phyloP scores from a whole-genome alignment of 2,888 invertebrate genomes.

The Hydriomena furcata region DNA sequence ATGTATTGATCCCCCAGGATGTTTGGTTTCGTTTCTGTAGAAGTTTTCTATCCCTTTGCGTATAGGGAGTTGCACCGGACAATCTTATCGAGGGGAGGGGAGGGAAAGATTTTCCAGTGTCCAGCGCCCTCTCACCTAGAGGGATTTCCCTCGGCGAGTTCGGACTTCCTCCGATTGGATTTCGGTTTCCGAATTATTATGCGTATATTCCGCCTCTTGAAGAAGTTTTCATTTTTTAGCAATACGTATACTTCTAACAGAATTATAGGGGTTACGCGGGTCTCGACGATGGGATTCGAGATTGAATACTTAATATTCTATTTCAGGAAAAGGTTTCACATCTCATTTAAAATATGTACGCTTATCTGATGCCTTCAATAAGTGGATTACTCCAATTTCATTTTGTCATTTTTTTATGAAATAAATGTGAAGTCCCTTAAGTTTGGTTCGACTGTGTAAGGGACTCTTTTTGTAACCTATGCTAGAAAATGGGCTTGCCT shows the following conservation, averaged over 20 bases:
- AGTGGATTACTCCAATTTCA: slow-evolving; percentile 20
- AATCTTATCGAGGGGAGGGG: slow-evolving; percentile 77
- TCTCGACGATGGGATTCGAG: slow-evolving; percentile 42
- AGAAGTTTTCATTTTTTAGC: slow-evolving; percentile 60
- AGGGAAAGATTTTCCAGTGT: slow-evolving; percentile 78
- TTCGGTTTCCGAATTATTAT: slow-evolving; percentile 77
- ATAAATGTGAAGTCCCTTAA: neutral
- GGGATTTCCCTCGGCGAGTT: slow-evolving; percentile 71
- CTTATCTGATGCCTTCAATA: slow-evolving; percentile 22
- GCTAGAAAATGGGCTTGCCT: neutral
- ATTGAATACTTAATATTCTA: slow-evolving; percentile 47
- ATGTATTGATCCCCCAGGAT: slow-evolving; percentile 80
- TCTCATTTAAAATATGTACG: slow-evolving; percentile 30
- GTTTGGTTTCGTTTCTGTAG: slow-evolving; percentile 78
- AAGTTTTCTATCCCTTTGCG: slow-evolving; percentile 82
- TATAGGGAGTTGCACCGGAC: slow-evolving; percentile 82
- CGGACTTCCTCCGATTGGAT: slow-evolving; percentile 68
- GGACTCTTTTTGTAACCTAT: neutral
- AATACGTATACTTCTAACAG: slow-evolving; percentile 32
- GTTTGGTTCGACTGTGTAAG: neutral
- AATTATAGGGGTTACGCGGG: slow-evolving; percentile 46
- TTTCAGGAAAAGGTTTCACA: slow-evolving; percentile 29
- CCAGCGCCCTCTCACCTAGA: slow-evolving; percentile 75
- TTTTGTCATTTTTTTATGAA: slow-evolving; percentile 12
- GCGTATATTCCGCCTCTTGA: slow-evolving; percentile 63